Percentiles rank a stretch among this genome's conserved stretches.
These are phyloP conservation scores for Prosapia bicincta DNA, from an alignment of 2,888 invertebrate genomes.

Conservation along the genomic window DNA sequence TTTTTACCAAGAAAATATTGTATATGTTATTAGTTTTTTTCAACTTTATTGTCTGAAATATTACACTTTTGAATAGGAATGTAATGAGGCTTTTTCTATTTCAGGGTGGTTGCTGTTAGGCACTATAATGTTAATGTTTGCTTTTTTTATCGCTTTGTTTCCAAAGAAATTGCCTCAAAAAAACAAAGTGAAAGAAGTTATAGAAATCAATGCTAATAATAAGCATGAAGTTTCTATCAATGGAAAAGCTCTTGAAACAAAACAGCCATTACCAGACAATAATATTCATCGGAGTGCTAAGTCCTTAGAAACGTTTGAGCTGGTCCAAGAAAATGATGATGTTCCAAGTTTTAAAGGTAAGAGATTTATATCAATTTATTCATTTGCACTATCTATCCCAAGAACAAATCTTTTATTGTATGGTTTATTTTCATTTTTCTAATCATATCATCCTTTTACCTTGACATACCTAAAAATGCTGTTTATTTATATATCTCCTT, in stretches of 20 bases:
- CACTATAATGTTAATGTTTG: constrained; percentile 55
- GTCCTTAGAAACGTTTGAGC: constrained; percentile 41
- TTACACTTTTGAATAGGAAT: no score
- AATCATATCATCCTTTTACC: no score
- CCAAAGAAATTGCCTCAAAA: constrained; percentile 52
- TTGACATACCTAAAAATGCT: no score
- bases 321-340: constrained; percentile 38
- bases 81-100: constrained; percentile 35
- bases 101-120: constrained; percentile 51
- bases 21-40: no score
- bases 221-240: background rate
- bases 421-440: no score
- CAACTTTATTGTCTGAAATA: no score
- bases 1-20: no score
- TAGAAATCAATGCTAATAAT: background rate
- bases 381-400: no score
- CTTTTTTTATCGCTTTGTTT: constrained; percentile 61
- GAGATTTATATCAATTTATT: background rate
- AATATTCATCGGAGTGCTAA: background rate
- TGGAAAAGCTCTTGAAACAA: background rate
- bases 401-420: no score
- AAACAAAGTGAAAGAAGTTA: constrained; percentile 15
- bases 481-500: no score
- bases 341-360: constrained; percentile 27
- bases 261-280: background rate